phyloP scores from a whole-genome alignment of 2,888 invertebrate genomes.

The Catocala sponsa region DNA sequence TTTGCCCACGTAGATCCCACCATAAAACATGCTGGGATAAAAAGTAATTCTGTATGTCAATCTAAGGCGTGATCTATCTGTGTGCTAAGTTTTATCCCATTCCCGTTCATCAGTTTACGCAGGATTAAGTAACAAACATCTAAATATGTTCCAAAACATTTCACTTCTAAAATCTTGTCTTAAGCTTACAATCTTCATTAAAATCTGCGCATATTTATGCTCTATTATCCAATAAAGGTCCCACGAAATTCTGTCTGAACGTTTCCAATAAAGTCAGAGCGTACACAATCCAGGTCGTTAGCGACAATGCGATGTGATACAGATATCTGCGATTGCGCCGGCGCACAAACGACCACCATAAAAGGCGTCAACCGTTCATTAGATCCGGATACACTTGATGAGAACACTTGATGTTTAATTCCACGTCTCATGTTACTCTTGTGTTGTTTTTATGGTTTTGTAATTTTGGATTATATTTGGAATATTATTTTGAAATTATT shows the following conservation, averaged over 20 bases:
- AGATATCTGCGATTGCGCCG: constrained; percentile 73
- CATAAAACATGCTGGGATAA: too few species aligned
- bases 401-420: constrained; percentile 48
- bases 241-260: constrained; percentile 16
- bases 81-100: too few species aligned
- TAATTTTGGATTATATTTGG: constrained; percentile 1
- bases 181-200: too few species aligned
- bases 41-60: too few species aligned
- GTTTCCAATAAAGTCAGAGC: constrained; percentile 14
- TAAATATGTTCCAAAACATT: too few species aligned
- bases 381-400: constrained; percentile 61
- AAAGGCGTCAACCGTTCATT: constrained; percentile 72
- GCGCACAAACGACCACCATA: constrained; percentile 74
- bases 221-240: constrained; percentile 8
- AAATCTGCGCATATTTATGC: too few species aligned
- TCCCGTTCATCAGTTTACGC: too few species aligned
- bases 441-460: not conserved
- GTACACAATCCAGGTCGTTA: constrained; percentile 65
- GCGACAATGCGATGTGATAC: constrained; percentile 75
- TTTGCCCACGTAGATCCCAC: too few species aligned
- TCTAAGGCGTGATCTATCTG: too few species aligned
- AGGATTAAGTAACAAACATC: too few species aligned
- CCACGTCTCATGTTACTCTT: constrained; percentile 2
- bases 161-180: too few species aligned
- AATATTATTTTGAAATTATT: too few species aligned